phyloP scores from a whole-genome alignment of 1,140 invertebrate genomes.

The Bombyx mori region DNA sequence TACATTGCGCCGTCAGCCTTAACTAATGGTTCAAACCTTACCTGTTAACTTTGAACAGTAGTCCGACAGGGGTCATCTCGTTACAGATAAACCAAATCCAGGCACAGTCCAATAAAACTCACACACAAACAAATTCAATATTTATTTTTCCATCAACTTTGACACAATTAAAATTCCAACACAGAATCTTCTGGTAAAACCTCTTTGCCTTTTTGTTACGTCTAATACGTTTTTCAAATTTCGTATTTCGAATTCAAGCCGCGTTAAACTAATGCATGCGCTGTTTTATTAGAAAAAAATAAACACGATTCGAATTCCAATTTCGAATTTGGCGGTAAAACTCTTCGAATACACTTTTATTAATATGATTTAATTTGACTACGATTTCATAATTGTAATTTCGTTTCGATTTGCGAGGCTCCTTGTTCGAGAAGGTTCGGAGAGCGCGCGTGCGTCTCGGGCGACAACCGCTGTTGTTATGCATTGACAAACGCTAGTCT shows the following conservation, averaged over 20 bases:
- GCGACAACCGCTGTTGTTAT: constrained; percentile 47
- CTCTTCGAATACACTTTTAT: too few species aligned
- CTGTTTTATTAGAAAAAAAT: too few species aligned
- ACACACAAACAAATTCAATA: constrained; percentile 22
- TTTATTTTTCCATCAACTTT: not conserved
- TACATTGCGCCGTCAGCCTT: too few species aligned
- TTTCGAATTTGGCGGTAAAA: too few species aligned
- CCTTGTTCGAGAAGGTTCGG: constrained; percentile 22
- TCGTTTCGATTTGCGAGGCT: constrained; percentile 17
- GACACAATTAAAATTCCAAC: constrained; percentile 1
- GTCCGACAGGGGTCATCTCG: constrained; percentile 65
- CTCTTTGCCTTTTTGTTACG: too few species aligned
- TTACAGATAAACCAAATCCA: constrained; percentile 2
- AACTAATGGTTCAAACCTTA: constrained; percentile 30
- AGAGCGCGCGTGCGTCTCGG: constrained; percentile 35
- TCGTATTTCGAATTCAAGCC: too few species aligned
- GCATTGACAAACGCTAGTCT: constrained; percentile 52
- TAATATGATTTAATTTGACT: too few species aligned
- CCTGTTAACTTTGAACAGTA: constrained; percentile 69
- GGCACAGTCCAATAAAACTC: not conserved
- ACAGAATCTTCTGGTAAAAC: too few species aligned
- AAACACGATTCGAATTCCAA: too few species aligned
- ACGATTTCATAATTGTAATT: not conserved
- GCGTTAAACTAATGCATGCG: too few species aligned
- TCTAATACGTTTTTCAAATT: too few species aligned